Conservation (phyloP, 1,140 invertebrate species). For the Scaptomyza pallida region DNA sequence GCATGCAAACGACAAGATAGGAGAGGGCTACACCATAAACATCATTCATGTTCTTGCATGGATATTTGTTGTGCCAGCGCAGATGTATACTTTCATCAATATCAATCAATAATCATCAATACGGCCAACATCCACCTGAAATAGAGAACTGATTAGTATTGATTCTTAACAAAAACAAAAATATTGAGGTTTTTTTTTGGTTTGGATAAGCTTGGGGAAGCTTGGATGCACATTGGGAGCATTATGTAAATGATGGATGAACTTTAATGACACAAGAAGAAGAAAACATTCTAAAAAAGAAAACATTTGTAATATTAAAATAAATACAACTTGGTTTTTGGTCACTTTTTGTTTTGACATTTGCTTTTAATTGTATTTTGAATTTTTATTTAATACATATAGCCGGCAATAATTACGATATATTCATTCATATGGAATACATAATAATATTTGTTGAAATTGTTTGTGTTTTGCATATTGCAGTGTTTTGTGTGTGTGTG, state of each 20-base stretch:
- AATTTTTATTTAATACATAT: constrained; percentile 72
- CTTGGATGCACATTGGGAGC: neutral
- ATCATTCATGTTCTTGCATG: constrained; percentile 35
- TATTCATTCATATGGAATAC: constrained; percentile 65
- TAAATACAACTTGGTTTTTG: constrained; percentile 73
- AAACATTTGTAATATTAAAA: constrained; percentile 48
- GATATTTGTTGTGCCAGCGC: constrained; percentile 52
- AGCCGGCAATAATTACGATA: constrained; percentile 76
- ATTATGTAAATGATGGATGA: constrained; percentile 9
- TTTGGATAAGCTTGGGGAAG: neutral
- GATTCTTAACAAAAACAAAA: constrained; percentile 47
- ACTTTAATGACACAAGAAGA: constrained; percentile 7
- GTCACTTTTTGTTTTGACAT: constrained; percentile 75
- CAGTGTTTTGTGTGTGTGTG: constrained; percentile 23
- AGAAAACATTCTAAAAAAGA: constrained; percentile 16
- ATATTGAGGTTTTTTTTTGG: neutral
- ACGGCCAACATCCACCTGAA: constrained; percentile 74
- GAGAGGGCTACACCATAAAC: constrained; percentile 71
- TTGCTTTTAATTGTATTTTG: constrained; percentile 82
- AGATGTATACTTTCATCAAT: constrained; percentile 51
- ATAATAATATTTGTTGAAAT: constrained; percentile 71
- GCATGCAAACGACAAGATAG: constrained; percentile 78
- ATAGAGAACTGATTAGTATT: constrained; percentile 81
- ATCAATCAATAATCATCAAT: constrained; percentile 56
- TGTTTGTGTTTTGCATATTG: constrained; percentile 31